Evolutionary conservation across 1,140 invertebrate species (phyloP).

Genomic region (Triops cancriformis): DNA sequence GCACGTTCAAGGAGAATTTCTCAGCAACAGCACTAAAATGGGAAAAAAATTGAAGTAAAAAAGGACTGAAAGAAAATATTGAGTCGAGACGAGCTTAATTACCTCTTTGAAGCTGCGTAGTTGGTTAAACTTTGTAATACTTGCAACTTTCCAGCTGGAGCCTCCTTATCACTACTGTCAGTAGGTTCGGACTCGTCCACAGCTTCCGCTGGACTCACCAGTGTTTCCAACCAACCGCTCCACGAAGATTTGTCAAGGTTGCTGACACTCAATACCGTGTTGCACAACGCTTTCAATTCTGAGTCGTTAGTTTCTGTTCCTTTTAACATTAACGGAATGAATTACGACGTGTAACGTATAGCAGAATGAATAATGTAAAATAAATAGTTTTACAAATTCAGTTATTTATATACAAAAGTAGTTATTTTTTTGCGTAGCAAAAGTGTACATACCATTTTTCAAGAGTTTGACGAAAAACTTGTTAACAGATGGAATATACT

Average conservation of each 20-base stretch:
- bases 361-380: too few relatives aligned
- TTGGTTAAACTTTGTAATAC: constrained; percentile 60
- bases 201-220: constrained; percentile 45
- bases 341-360: too few relatives aligned
- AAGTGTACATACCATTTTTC: constrained; percentile 7
- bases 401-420: too few relatives aligned
- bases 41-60: constrained; percentile 35
- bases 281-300: constrained; percentile 57
- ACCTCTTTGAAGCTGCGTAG: constrained; percentile 38
- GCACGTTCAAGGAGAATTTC: constrained; percentile 21
- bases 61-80: neutral
- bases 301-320: constrained; percentile 39
- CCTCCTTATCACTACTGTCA: neutral
- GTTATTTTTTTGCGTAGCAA: too few relatives aligned
- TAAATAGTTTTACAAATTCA: too few relatives aligned
- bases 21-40: constrained; percentile 32
- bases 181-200: constrained; percentile 32
- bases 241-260: constrained; percentile 53
- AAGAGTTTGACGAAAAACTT: constrained; percentile 67
- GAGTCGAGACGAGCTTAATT: neutral
- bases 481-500: constrained; percentile 65
- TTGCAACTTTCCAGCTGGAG: constrained; percentile 6
- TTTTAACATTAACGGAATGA: neutral
- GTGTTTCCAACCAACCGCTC: constrained; percentile 61
- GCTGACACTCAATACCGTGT: constrained; percentile 55